Percentiles rank a stretch among this genome's conserved stretches.
These are phyloP conservation scores for Leptinotarsa undecemlineata DNA, from an alignment of 1,140 invertebrate genomes.

Conservation along the genomic window DNA sequence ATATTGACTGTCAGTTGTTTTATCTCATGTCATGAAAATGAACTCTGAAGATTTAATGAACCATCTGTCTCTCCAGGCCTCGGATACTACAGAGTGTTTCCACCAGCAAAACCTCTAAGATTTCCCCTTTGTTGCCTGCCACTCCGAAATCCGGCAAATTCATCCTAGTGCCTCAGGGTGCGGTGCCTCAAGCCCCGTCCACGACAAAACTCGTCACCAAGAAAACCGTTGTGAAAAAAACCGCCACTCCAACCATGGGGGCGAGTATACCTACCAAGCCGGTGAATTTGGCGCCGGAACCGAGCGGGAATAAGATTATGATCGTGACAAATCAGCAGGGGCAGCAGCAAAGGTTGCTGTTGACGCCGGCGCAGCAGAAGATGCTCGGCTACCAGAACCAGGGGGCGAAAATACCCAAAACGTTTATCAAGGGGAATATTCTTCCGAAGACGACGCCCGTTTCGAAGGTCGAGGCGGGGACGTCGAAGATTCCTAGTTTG, in stretches of 20 bases:
- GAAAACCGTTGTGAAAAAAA: conserved; percentile 55
- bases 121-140: neutral
- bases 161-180: conserved; percentile 61
- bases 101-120: neutral
- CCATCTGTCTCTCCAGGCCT: neutral
- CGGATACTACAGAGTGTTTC: conserved; percentile 6
- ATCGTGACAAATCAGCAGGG: conserved; percentile 64
- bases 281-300: conserved; percentile 46
- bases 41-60: no score
- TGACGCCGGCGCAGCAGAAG: conserved; percentile 64
- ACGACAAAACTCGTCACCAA: conserved; percentile 36
- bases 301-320: conserved; percentile 60
- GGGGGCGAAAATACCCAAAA: conserved; percentile 56
- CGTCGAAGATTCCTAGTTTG: conserved; percentile 14
- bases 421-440: conserved; percentile 46
- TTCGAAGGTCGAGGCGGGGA: conserved; percentile 50
- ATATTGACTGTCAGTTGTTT: no score
- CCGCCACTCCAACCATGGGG: conserved; percentile 32
- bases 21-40: no score
- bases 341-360: conserved; percentile 59
- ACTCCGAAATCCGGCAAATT: conserved; percentile 60
- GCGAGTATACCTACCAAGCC: conserved; percentile 39
- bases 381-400: conserved; percentile 58
- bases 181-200: neutral
- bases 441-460: conserved; percentile 29